Percentiles rank a stretch among this genome's conserved stretches.
Evolutionary conservation across 2,888 invertebrate genomes (phyloP).

Genomic region (Andricus curvator): DNA sequence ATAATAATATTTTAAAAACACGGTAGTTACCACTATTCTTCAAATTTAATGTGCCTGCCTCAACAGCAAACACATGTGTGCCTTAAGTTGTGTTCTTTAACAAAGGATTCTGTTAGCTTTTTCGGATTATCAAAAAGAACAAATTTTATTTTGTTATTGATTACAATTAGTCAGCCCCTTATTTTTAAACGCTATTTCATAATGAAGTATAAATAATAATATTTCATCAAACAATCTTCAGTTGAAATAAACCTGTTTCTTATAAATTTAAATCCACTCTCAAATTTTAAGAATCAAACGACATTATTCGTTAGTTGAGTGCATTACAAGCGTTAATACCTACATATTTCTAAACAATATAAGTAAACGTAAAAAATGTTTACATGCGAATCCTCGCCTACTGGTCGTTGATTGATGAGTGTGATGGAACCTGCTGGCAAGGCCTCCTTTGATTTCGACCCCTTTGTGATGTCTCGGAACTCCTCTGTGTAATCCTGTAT

Average conservation of each 20-base stretch:
- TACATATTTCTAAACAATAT: background rate
- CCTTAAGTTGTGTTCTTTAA: no score
- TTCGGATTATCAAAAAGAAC: no score
- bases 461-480: constrained; percentile 97
- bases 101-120: no score
- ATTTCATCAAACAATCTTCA: background rate
- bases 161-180: no score
- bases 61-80: no score
- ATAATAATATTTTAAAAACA: no score
- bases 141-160: no score
- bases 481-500: constrained; percentile 97
- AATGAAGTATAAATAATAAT: no score
- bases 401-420: constrained; percentile 96
- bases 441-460: constrained; percentile 92
- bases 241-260: background rate
- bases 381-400: constrained; percentile 96
- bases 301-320: background rate
- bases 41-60: no score
- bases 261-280: background rate
- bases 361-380: constrained; percentile 69
- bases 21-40: no score
- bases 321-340: background rate
- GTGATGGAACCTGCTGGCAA: constrained; percentile 95
- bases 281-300: background rate
- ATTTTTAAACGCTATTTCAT: no score